phyloP scores from a whole-genome alignment of 2,113 vertebrate species.

The Hemicordylus capensis region DNA sequence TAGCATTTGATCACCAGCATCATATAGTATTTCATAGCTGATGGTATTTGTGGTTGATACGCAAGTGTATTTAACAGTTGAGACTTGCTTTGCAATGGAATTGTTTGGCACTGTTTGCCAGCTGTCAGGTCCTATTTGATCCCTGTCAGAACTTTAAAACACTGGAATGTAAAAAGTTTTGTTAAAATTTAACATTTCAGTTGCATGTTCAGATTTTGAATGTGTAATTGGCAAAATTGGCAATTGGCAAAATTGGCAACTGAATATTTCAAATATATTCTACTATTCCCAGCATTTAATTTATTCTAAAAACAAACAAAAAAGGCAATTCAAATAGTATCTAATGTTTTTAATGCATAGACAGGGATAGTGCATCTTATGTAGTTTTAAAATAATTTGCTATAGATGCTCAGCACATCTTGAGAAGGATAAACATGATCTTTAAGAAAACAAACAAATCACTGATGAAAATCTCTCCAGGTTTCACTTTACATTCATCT shows the following conservation, averaged over 20 bases:
- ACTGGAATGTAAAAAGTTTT: background rate
- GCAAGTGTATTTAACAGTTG: background rate
- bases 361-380: background rate
- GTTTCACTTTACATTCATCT: background rate
- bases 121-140: background rate
- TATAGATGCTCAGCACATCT: background rate
- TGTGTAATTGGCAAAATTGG: background rate
- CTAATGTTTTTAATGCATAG: background rate
- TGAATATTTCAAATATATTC: background rate
- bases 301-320: background rate
- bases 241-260: background rate
- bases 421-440: background rate
- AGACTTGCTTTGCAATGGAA: too few relatives aligned
- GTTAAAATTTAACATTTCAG: background rate
- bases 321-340: background rate
- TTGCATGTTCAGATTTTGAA: background rate
- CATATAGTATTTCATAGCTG: background rate
- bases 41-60: background rate
- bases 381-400: background rate
- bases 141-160: background rate
- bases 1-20: background rate
- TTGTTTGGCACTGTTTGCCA: background rate
- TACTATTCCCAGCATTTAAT: background rate
- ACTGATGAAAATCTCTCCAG: background rate
- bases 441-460: conserved; percentile 1